phyloP scores from a whole-genome alignment of 1,140 invertebrate species.

The Hylaeus anthracinus region DNA sequence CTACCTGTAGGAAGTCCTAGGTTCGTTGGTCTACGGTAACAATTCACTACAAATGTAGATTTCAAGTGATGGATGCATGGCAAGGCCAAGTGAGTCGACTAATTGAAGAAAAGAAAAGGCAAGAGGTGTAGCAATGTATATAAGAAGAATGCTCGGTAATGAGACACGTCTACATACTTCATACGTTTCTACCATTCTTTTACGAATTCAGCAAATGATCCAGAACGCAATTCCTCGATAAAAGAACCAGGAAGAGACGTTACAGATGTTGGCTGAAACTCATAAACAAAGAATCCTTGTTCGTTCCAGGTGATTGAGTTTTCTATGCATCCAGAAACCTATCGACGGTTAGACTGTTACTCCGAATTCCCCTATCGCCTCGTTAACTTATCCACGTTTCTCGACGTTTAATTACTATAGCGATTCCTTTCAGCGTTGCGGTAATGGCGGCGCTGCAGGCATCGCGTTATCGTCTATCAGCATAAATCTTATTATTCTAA shows the following conservation, averaged over 20 bases:
- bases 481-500: conserved; percentile 46
- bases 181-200: too few species aligned
- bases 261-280: background rate
- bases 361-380: conserved; percentile 4
- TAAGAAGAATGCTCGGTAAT: too few species aligned
- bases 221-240: background rate
- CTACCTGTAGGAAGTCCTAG: too few species aligned
- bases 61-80: too few species aligned
- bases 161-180: too few species aligned
- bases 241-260: background rate
- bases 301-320: background rate
- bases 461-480: conserved; percentile 38
- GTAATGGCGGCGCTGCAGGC: conserved; percentile 1
- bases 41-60: too few species aligned
- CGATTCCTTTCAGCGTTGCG: conserved; percentile 20
- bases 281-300: background rate
- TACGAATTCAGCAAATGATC: background rate
- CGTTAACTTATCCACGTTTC: conserved; percentile 6
- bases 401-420: conserved; percentile 29
- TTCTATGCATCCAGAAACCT: background rate
- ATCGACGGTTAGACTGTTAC: background rate
- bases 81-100: too few species aligned
- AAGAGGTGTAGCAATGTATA: too few species aligned
- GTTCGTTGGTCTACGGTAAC: too few species aligned
- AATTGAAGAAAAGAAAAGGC: too few species aligned